Evolutionary conservation across 2,888 invertebrate species (phyloP).

Genomic region (Schizotus pectinicornis): DNA sequence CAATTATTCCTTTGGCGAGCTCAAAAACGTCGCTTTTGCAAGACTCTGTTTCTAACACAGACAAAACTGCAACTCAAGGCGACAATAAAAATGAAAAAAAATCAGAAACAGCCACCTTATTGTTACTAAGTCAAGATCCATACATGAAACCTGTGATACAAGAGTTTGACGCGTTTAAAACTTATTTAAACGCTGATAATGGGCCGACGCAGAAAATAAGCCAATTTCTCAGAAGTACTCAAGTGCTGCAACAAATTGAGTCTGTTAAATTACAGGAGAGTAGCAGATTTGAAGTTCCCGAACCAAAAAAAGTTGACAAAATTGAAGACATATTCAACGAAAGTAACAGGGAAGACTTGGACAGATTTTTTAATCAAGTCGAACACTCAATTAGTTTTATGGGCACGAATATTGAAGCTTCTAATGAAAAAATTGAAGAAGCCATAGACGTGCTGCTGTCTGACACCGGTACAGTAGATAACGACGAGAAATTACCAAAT

Average conservation of each 20-base stretch:
- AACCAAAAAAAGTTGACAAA: constrained; percentile 25
- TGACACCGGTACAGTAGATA: constrained; percentile 15
- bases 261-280: constrained; percentile 14
- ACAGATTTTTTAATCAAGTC: constrained; percentile 59
- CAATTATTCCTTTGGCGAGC: no score
- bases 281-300: constrained; percentile 2
- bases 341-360: constrained; percentile 55
- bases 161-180: no score
- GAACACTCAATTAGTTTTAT: constrained; percentile 63
- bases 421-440: constrained; percentile 19
- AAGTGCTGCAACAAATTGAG: constrained; percentile 46
- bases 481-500: constrained; percentile 2
- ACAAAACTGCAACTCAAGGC: no score
- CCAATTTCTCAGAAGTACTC: constrained; percentile 47
- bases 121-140: no score
- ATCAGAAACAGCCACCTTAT: no score
- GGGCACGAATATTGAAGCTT: constrained; percentile 47
- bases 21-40: no score
- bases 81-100: no score
- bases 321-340: constrained; percentile 28
- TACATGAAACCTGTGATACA: no score
- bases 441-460: constrained; percentile 17
- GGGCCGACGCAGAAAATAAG: no score
- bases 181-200: no score
- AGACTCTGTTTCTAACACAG: no score